Base-by-base conservation (phyloP, 2,888 invertebrate genomes). In the Pollenia labialis region DNA sequence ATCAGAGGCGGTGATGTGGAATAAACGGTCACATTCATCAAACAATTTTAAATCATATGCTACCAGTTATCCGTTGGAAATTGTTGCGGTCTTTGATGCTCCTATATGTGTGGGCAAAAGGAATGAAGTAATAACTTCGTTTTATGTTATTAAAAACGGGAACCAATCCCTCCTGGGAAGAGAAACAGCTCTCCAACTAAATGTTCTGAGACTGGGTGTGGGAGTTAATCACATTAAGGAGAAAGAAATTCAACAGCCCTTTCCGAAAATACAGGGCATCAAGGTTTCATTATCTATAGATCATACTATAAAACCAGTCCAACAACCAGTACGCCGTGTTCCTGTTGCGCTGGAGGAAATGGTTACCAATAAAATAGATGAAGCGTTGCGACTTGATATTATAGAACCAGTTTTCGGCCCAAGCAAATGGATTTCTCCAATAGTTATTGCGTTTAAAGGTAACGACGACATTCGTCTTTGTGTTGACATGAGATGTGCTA, bases 391-490 rank as follows among this genome's bases (percentile, higher is more conserved):
- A 4, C 88, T 42, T n/a, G 87, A 80, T 46, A 87, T 84, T 42
- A 84, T 81, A 40, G 81, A 87, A 74, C 80, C 82, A 14, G 82
- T 84, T 11, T 16, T 23, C 32, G 80, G 79, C 11, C 85, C 79
- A n/a, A 62, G 90, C 48, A 60, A 75, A 60, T 92, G 91, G 92
- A 89, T 92, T 83, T 90, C 91, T 88, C 89, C 91, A 16, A 48
- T 81, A 16, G 81, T 81, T n/a, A 68, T 81, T 81, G 77, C 68
- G 44, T 81, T 85, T 14, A 77, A 81, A 66, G 85, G 75, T 14
- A 81, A 81, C 62, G 81, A 60, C 46, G 85, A 81, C 56, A 72
- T 81, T 32, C 68, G 85, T 44, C 16, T 85, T 40, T 79, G 68
- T 40, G 60, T 85, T 60, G 84, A 85, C 16, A 85, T 85, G 60